These are phyloP conservation scores for Colaptes auratus DNA, from an alignment of 2,113 vertebrate species.

Conservation along the genomic window DNA sequence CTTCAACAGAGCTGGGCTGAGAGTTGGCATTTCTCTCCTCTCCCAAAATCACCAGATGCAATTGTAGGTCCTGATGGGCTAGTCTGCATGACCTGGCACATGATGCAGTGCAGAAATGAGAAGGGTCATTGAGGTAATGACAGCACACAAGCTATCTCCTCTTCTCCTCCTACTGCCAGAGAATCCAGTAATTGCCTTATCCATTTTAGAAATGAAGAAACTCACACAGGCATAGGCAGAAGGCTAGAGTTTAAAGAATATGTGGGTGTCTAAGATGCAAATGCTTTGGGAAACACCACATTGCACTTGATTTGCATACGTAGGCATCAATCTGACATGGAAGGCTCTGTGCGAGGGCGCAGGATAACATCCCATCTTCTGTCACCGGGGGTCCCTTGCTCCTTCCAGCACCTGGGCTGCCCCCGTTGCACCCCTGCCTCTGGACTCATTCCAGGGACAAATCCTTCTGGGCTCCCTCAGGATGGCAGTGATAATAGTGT, in stretches of 20 bases:
- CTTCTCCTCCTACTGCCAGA: background rate
- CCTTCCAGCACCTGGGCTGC: background rate
- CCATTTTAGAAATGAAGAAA: background rate
- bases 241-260: constrained; percentile 1
- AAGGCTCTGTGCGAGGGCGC: background rate
- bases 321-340: background rate
- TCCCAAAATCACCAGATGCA: background rate
- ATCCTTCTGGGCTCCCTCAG: background rate
- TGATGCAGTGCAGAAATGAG: background rate
- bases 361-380: background rate
- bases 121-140: fast-evolving
- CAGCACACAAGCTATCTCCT: background rate
- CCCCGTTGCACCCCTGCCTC: background rate
- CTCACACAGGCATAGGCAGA: background rate
- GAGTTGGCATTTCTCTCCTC: background rate
- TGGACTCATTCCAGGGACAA: background rate
- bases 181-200: background rate
- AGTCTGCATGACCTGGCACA: fast-evolving
- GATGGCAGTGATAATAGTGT: fast-evolving
- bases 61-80: background rate
- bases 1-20: background rate
- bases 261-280: constrained; percentile 29
- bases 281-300: constrained; percentile 3
- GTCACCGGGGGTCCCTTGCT: background rate
- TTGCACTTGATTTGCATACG: background rate